Conservation (phyloP, 1,140 invertebrate species). For the Apis cerana region DNA sequence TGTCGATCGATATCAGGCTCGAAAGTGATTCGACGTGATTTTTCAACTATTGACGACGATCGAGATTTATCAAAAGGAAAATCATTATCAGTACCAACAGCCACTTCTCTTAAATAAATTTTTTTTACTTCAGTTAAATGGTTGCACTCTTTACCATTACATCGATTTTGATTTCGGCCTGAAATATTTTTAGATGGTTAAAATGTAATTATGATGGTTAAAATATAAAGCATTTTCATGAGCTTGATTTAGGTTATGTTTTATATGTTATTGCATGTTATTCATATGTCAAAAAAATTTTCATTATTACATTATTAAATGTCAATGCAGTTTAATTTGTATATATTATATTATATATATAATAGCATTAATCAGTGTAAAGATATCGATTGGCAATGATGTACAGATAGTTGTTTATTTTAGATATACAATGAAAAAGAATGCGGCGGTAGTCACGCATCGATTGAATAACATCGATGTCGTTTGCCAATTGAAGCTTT, state of each 20-base stretch:
- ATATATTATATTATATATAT: background rate
- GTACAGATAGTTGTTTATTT: conserved; percentile 42
- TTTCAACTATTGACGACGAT: conserved; percentile 65
- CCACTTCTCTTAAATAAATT: conserved; percentile 77
- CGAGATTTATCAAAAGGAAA: conserved; percentile 55
- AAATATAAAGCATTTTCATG: too few relatives aligned
- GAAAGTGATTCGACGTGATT: conserved; percentile 63
- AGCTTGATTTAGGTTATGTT: too few relatives aligned
- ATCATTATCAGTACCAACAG: conserved; percentile 77
- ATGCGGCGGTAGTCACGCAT: conserved; percentile 11
- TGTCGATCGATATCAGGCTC: conserved; percentile 38
- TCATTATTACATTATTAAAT: background rate
- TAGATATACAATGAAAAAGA: conserved; percentile 30
- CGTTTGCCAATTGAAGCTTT: conserved; percentile 52
- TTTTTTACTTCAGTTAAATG: conserved; percentile 72
- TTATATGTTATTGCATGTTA: too few relatives aligned
- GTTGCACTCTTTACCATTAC: conserved; percentile 53
- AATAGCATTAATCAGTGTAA: background rate
- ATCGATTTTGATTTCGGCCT: conserved; percentile 56
- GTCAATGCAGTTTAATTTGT: background rate
- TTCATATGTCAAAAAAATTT: too few relatives aligned
- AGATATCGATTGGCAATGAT: conserved; percentile 29
- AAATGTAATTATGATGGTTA: background rate
- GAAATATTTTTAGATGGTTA: conserved; percentile 44
- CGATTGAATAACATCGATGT: conserved; percentile 58